Evolutionary conservation across 1,140 invertebrate genomes (phyloP), one percentile per base, ranked within the genome.

Genomic region (Drosophila trapezifrons): DNA sequence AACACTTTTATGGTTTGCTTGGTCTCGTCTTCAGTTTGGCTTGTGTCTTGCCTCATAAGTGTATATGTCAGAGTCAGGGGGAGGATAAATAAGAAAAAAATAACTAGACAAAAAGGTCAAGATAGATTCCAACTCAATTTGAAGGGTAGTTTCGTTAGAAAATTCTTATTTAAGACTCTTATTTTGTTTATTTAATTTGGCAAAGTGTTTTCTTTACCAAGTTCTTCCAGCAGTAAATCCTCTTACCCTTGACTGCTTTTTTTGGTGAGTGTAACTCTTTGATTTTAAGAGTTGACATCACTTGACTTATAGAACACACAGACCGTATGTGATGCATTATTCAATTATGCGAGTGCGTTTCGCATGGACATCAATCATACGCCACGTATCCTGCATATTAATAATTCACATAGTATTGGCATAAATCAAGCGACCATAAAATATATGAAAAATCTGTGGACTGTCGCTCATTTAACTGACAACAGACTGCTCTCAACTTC

Each of bases 1-100:
- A 79, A 86, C 70, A 86, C 82, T 86, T 86, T 86, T 86, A 85
- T 86, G 82, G 82, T 85, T 85, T 85, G 51, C 75, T 78, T 78
- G 47, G 67, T 25, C 15, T 64, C 37, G 37, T 64, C 60, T 40
- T 58, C 0, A 29, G 52, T 32, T 37, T 17, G 20, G 56, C 56
- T 62, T 62, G 17, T 22, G 52, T 38, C 20, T n/a, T 22, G 35
- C 22, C 54, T 25, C 37, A 15, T 56, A 38, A 18, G 20, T 40
- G 54, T 56, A 25, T 56, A 56, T 40, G 54, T 40, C 54, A 40
- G 35, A 32, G 9, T 40, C 54, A 5, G 20, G n/a, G n/a, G 54
- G 15, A 22, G 29, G 29, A 32, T 60, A 9, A 22, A 32, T 29
- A 4, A 17, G 32, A n/a, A 18, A 32, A 38, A 46, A 32, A 59